These are phyloP conservation scores for Pollachius pollachius DNA, from an alignment of 2,113 vertebrate species.

Conservation along the genomic window DNA sequence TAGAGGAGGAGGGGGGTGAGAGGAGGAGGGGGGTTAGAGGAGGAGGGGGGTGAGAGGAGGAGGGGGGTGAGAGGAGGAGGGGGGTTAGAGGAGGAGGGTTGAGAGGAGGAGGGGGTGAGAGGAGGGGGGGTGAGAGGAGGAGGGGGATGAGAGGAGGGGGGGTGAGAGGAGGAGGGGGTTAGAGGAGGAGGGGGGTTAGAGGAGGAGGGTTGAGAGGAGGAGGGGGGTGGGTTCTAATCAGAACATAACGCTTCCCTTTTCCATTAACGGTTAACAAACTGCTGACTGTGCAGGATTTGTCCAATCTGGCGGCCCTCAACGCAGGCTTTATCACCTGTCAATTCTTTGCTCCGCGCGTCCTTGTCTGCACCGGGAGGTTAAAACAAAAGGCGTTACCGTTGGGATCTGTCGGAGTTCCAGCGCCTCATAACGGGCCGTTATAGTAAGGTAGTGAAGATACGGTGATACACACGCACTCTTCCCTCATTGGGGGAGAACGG, in stretches of 20 bases:
- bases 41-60: no score
- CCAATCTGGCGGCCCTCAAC: not conserved
- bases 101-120: no score
- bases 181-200: no score
- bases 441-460: not conserved
- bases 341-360: not conserved
- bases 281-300: not conserved
- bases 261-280: not conserved
- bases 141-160: no score
- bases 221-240: conserved; percentile 11
- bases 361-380: not conserved
- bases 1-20: no score
- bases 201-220: no score
- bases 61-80: no score
- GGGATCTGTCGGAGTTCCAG: not conserved
- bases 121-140: no score
- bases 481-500: not conserved
- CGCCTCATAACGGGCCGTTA: not conserved
- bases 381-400: not conserved
- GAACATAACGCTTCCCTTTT: conserved; percentile 31
- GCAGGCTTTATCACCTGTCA: not conserved
- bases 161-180: no score
- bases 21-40: no score
- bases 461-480: conserved; percentile 1
- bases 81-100: no score